Base-by-base conservation (phyloP, 2,113 vertebrate species). In the Morone saxatilis region DNA sequence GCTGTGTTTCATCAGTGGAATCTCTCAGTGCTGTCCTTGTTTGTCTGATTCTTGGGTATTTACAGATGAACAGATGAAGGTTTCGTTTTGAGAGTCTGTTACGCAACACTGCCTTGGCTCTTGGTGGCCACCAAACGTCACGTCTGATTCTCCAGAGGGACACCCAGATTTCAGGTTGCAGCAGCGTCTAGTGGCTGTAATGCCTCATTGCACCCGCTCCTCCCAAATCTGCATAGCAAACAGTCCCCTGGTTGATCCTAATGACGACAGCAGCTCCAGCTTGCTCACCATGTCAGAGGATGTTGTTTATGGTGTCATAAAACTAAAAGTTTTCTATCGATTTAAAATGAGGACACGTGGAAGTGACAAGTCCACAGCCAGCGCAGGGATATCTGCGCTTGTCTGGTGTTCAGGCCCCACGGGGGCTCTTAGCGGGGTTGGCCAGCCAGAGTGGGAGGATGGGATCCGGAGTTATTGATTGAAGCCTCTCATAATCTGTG, bases 401-500 rank as follows among this genome's bases (percentile, higher is more conserved):
- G 84, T 73, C 78, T 83, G 81, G 20, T 25, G 61, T 71, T 56
- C 10, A 1, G 75, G 74, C 47, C 82, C 81, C 75, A 20, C 3
- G 1, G 81, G 76, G 60, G 68, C 51, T 83, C 57, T 88, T 79
- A 84, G 83, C 40, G n/a, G 41, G 56, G 79, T n/a, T 80, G 73
- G 80, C 76, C 73, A 76, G 57, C 57, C 82, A 22, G 45, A 76
- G 60, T 56, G 69, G 72, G 72, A 66, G 60, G 75, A 85, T 19
- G 71, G 74, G 63, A 65, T 80, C 48, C 4, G 5, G 38, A 45
- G 82, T 68, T 91, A 94, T 93, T 87, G 94, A 93, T 90, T 81
- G 80, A 91, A 88, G 85, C 65, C 60, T 82, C 91, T 92, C 65
- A 82, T 93, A 90, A 94, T 93, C 81, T 81, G 70, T 83, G 80